phyloP scores from a whole-genome alignment of 2,797 vertebrate genomes.

The Bothrops alternatus region DNA sequence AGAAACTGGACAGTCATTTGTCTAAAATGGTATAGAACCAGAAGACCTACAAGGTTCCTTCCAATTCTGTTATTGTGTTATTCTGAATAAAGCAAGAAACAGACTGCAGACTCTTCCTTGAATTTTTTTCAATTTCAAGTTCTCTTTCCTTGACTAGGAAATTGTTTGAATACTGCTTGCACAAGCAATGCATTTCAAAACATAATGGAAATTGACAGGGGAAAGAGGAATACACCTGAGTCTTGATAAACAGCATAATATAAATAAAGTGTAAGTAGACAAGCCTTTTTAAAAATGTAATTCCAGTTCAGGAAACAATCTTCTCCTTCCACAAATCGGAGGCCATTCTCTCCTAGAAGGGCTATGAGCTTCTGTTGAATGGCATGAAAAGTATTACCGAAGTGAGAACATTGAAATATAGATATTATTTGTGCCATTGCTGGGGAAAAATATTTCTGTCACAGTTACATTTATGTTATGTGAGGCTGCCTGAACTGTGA shows the following conservation, averaged over 20 bases:
- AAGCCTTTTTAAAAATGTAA: conserved; percentile 39
- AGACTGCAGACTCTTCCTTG: neutral
- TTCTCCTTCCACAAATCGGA: conserved; percentile 19
- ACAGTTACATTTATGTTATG: neutral
- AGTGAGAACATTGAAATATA: conserved; percentile 23
- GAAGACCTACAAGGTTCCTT: too few relatives aligned
- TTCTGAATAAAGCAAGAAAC: neutral
- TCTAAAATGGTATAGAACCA: too few relatives aligned
- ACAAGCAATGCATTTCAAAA: conserved; percentile 18
- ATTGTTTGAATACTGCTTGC: conserved; percentile 9
- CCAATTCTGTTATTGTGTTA: too few relatives aligned
- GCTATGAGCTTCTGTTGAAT: neutral
- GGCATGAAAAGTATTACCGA: conserved; percentile 7
- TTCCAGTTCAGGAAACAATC: neutral
- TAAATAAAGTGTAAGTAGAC: conserved; percentile 46
- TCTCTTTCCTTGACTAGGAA: conserved; percentile 10
- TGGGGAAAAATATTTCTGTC: neutral
- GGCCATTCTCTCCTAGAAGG: conserved; percentile 27
- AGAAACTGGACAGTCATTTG: too few relatives aligned
- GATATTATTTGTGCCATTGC: conserved; percentile 6
- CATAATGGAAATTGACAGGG: neutral
- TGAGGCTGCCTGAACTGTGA: neutral
- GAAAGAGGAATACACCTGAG: neutral
- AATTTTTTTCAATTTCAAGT: neutral
- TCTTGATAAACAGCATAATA: conserved; percentile 28